Conservation (phyloP, 2,888 invertebrate species). For the Tetheella fluctuosa region DNA sequence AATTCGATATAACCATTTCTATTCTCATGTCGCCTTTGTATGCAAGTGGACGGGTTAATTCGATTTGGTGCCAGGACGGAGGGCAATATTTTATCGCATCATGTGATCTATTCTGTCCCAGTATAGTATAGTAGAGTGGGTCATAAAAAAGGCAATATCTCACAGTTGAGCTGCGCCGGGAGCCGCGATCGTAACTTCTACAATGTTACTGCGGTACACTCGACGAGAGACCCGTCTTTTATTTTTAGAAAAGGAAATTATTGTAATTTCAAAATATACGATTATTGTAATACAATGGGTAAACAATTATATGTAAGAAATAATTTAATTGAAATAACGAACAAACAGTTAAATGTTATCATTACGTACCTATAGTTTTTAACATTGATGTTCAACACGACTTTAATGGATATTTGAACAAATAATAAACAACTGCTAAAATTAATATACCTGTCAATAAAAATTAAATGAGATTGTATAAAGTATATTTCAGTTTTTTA, state of each 20-base stretch:
- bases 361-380: too few species aligned
- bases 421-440: too few species aligned
- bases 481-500: background rate
- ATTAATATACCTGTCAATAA: background rate
- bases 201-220: conserved; percentile 79
- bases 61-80: conserved; percentile 78
- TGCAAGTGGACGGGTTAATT: conserved; percentile 84
- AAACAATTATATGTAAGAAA: background rate
- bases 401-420: too few species aligned
- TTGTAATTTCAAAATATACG: conserved; percentile 50
- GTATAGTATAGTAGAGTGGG: conserved; percentile 82
- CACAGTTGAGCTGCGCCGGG: conserved; percentile 80
- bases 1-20: conserved; percentile 77
- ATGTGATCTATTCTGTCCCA: conserved; percentile 83
- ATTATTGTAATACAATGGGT: conserved; percentile 16
- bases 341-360: too few species aligned
- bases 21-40: conserved; percentile 79
- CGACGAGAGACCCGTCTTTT: conserved; percentile 68
- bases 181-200: conserved; percentile 81
- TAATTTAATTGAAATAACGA: too few species aligned
- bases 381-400: too few species aligned
- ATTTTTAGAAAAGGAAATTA: conserved; percentile 65
- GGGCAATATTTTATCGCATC: conserved; percentile 83
- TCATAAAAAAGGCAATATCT: conserved; percentile 84
- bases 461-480: background rate